Evolutionary conservation across 2,113 vertebrate genomes (phyloP), one percentile per base, ranked within the genome.

Genomic region (Agapornis roseicollis): DNA sequence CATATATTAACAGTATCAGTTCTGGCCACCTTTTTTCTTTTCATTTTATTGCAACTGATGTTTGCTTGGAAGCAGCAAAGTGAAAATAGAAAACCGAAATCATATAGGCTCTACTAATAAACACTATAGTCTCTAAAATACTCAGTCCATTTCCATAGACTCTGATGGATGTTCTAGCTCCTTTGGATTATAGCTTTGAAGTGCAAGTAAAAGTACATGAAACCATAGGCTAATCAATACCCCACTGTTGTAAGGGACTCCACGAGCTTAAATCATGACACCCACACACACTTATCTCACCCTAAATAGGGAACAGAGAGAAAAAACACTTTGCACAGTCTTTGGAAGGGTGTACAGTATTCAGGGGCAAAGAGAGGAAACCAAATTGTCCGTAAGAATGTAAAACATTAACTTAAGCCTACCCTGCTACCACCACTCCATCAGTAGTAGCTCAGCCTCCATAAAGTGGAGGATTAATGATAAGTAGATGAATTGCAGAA

Each of bases 231-330:
- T 77, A 56, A 64, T 35, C 35, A 70, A 44, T 56, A 72, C 1
- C 11, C 5, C n/a, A 35, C 56, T 58, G 56, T 35, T 35, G 33
- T 58, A 58, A n/a, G 9, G 56, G 56, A 24, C 56, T 58, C 56
- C 33, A 24, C 4, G 6, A 9, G 33, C 22, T 58, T 58, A 58
- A 58, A 58, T 13, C n/a, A 35, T n/a, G 33, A 23, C 33, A 58
- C 56, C 13, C 17, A 2, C 20, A 15, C 24, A 15, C 8, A 47
- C 12, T 23, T 64, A 29, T 42, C 33, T 53, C 66, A 52, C 18
- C 3, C 17, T 41, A 35, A 22, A 37, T 12, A 81, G 16, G 3
- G 4, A 7, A 81, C 3, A 5, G 27, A 0, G 1, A 80, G 33
- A 29, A 66, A 66, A 73, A 72, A 9, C 33, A n/a, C 7, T 72